A percentile compares a stretch with the other conserved stretches of the same genome.
phyloP scores from a whole-genome alignment of 2,888 invertebrate genomes.

The Cephonodes hylas region DNA sequence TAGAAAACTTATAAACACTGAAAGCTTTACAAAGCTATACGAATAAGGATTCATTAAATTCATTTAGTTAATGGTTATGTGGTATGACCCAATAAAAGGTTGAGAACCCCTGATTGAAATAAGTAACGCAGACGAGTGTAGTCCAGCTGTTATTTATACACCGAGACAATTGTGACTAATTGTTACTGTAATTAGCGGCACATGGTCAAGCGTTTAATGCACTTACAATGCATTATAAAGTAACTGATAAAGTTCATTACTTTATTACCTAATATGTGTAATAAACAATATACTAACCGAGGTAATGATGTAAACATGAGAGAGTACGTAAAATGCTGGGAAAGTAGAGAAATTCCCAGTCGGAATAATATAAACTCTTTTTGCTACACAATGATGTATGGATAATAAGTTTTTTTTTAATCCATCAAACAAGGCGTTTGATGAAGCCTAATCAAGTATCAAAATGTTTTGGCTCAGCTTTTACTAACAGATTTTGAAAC shows the following conservation, averaged over 20 bases:
- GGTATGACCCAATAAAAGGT: neutral
- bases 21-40: neutral
- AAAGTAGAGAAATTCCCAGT: too few species aligned
- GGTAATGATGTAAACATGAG: too few species aligned
- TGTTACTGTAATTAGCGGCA: neutral
- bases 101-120: conserved; percentile 2
- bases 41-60: neutral
- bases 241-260: neutral
- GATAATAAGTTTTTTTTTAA: too few species aligned
- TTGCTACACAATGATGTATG: too few species aligned
- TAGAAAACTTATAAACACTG: too few species aligned
- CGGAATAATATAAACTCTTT: too few species aligned
- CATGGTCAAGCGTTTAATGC: neutral
- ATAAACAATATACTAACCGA: too few species aligned
- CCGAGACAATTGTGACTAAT: conserved; percentile 6
- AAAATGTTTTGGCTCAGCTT: too few species aligned
- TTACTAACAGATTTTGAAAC: too few species aligned
- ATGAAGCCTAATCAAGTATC: neutral
- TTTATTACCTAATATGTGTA: neutral
- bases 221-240: neutral
- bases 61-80: neutral
- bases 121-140: neutral
- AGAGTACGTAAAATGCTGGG: too few species aligned
- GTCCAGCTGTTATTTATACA: conserved; percentile 4
- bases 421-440: neutral